Evolutionary conservation across 2,113 vertebrate genomes (phyloP), one percentile per base, ranked within the genome.

Genomic region (Leucopsar rothschildi): DNA sequence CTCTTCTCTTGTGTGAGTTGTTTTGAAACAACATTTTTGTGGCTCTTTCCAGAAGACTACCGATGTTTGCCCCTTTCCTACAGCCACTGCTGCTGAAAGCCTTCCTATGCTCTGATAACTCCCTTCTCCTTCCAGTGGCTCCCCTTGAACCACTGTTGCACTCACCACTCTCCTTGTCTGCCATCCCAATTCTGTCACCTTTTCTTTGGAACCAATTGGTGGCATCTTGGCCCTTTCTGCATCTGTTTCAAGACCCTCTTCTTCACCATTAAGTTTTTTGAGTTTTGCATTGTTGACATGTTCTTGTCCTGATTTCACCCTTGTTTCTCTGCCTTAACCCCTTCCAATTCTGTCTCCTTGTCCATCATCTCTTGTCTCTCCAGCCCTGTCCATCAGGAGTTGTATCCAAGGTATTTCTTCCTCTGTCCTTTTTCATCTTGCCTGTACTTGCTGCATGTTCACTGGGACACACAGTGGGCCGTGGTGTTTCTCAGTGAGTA

Each of bases 21-120:
- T 53, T 83, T 57, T 82, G 45, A 45, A 55, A 5, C 35, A 39
- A 10, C 3, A 1, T 20, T 92, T 82, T 45, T 50, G 33, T 77
- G 69, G 57, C 29, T 70, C 50, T 71, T 78, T 73, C 17, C 11
- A 23, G 64, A 53, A 64, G 10, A 22, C 10, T 25, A 2, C 33
- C 52, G n/a, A 7, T 4, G 1, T 65, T 85, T 19, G 15, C 24
- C 31, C 0, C 0, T 88, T 69, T n/a, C 21, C 53, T 82, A 23
- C 35, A 40, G 25, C 33, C 0, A 0, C 42, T 31, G 15, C 10
- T 86, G 55, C 73, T 83, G 45, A 64, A 64, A 71, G 12, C 50
- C 25, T 45, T 72, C 23, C 57, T 6, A 0, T 2, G 3, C 39
- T 71, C 60, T 5, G 3, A 21, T 44, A 61, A 60, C 3, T 7